Evolutionary conservation across 1,140 invertebrate genomes (phyloP), one percentile per base, ranked within the genome.

Genomic region (Pogonomyrmex californicus): DNA sequence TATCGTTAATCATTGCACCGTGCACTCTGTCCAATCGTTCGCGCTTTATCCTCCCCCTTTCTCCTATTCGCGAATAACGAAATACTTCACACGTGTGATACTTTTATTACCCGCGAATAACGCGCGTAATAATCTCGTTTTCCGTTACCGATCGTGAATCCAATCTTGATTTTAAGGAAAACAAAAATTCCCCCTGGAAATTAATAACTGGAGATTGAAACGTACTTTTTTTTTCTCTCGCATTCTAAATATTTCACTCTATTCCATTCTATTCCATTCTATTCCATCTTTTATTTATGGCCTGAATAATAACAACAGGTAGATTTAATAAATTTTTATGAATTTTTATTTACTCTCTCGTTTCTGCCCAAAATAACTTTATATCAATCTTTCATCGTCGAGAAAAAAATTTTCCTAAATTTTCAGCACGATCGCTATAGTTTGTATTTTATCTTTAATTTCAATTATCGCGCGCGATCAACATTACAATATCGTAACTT

Each of bases 1-100:
- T 83, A 83, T 75, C 79, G 79, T 83, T 83, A 75, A 83, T 83
- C 79, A 83, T 75, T 17, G 44, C n/a, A 17, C 54, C 54, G 68
- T 17, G 68, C 54, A 49, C 51, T 83, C 58, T 58, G 58, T 73
- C 79, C 79, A 23, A 75, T 83, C 56, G 44, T 49, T 33, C 41
- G 79, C 30, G 60, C 63, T 38, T 68, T 68, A 68, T 68, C 41
- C 23, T 23, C 23, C 23, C 23, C 23, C 23, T 23, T 23, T 23
- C 23, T 23, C 23, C 41, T 17, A 10, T 23, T 23, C 33, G 30
- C 9, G 44, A 65, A 79, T 44, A 23, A 17, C 70, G 56, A n/a
- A n/a, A 41, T 44, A 30, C 54, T 4, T 60, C 38, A 17, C 41
- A 41, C 58, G 76, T 41, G 44, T 30, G 44, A 79, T 79, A 66